phyloP scores from a whole-genome alignment of 2,888 invertebrate genomes.

The Drosophila anomalipes region DNA sequence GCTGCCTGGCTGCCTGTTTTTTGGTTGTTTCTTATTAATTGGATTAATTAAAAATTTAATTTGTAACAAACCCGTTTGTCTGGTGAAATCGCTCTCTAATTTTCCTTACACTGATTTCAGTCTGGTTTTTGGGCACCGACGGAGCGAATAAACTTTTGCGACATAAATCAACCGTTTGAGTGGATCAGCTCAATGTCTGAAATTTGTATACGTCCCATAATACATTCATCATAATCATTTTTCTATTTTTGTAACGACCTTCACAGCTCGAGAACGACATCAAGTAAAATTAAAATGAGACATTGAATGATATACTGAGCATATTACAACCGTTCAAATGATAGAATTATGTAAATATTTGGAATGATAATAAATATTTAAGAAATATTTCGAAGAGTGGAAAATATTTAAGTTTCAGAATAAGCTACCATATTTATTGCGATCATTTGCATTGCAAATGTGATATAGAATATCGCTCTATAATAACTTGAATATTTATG shows the following conservation, averaged over 20 bases:
- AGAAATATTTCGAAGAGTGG: not conserved
- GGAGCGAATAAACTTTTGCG: slow-evolving; percentile 25
- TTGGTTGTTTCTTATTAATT: slow-evolving; percentile 62
- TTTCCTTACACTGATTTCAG: slow-evolving; percentile 18
- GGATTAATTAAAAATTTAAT: slow-evolving; percentile 79
- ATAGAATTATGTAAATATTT: not conserved
- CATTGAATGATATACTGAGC: not conserved
- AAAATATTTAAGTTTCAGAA: not conserved
- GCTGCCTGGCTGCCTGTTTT: slow-evolving; percentile 8
- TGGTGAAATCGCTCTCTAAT: slow-evolving; percentile 40
- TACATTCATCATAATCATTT: slow-evolving; percentile 37
- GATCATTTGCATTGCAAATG: not conserved
- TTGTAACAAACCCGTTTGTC: slow-evolving; percentile 60
- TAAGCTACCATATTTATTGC: not conserved
- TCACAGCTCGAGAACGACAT: not conserved
- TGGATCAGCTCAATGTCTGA: slow-evolving; percentile 14
- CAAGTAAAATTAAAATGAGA: slow-evolving; percentile 5
- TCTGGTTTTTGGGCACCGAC: slow-evolving; percentile 7
- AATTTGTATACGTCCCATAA: slow-evolving; percentile 10
- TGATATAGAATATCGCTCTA: not conserved
- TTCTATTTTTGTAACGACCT: slow-evolving; percentile 8
- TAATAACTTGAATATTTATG: not conserved
- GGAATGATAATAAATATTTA: not conserved
- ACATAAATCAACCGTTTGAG: slow-evolving; percentile 43
- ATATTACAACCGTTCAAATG: not conserved